A percentile compares a stretch with the other conserved stretches of the same genome.
Conservation (phyloP, 2,888 invertebrate genomes). For the Ypsolopha sequella region DNA sequence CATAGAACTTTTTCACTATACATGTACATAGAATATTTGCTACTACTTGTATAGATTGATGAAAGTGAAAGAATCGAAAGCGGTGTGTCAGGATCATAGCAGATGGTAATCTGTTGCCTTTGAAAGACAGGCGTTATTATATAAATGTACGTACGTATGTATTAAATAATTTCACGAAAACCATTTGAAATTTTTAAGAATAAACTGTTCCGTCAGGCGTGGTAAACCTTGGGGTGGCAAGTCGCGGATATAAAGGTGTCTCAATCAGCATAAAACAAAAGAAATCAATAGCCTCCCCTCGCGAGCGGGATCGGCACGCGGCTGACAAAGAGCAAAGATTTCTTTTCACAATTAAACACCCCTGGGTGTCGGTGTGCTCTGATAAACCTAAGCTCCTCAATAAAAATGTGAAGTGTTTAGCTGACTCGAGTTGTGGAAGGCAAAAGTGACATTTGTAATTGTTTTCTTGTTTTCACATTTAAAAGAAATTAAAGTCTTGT, state of each 20-base stretch:
- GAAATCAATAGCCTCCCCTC: constrained; percentile 65
- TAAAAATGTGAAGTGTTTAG: not conserved
- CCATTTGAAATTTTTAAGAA: constrained; percentile 23
- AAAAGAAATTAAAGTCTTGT: no score
- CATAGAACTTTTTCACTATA: no score
- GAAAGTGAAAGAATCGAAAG: no score
- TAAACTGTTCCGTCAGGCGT: constrained; percentile 63
- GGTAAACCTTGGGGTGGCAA: constrained; percentile 35
- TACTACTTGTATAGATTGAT: no score
- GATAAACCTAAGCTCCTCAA: constrained; percentile 30
- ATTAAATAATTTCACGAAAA: not conserved
- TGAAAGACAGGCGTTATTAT: no score
- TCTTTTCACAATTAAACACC: constrained; percentile 70
- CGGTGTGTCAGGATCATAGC: no score
- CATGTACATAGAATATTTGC: no score
- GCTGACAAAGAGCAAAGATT: constrained; percentile 70
- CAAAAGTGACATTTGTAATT: no score
- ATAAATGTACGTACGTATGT: not conserved
- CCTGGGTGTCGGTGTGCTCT: constrained; percentile 44
- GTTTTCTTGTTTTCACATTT: no score
- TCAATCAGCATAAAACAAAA: constrained; percentile 72
- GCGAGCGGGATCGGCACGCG: constrained; percentile 24
- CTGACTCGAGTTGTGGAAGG: no score
- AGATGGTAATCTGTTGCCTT: no score
- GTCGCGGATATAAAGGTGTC: constrained; percentile 61